A percentile compares a stretch with the other conserved stretches of the same genome.
Evolutionary conservation across 2,888 invertebrate genomes (phyloP).

Genomic region (Ichneumon xanthorius): DNA sequence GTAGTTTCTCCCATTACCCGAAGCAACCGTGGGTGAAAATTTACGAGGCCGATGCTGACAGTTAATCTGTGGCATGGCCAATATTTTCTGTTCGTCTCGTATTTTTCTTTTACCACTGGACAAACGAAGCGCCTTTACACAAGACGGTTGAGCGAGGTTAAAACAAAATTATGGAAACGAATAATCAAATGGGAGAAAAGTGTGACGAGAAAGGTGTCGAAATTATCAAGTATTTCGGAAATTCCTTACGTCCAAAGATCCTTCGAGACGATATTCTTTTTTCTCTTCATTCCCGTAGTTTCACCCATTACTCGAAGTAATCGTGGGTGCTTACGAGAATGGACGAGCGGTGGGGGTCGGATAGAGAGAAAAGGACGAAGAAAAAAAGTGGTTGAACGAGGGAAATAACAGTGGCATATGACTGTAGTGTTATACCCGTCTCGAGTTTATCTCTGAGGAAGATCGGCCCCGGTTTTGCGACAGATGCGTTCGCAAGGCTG

Average conservation of each 20-base stretch:
- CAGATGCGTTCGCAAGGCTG: conserved; percentile 58
- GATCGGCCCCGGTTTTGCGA: conserved; percentile 56
- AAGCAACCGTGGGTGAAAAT: conserved; percentile 44
- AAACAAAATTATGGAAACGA: background rate
- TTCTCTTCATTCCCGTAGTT: conserved; percentile 17
- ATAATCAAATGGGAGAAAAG: background rate
- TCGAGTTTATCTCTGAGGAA: conserved; percentile 63
- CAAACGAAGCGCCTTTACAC: background rate
- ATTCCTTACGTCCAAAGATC: background rate
- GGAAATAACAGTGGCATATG: conserved; percentile 63
- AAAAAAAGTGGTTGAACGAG: conserved; percentile 55
- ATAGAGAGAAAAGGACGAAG: background rate
- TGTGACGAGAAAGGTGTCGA: too few species aligned
- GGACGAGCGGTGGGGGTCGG: conserved; percentile 41
- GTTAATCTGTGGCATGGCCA: conserved; percentile 2
- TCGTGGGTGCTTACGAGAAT: conserved; percentile 53
- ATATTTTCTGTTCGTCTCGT: background rate
- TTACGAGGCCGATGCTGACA: conserved; percentile 17
- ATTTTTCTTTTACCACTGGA: background rate
- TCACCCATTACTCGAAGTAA: conserved; percentile 53
- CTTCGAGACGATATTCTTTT: conserved; percentile 20
- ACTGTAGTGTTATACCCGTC: conserved; percentile 48
- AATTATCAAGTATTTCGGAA: too few species aligned
- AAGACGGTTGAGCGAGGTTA: background rate
- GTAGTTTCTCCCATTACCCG: conserved; percentile 44